Percentiles rank a stretch among this genome's conserved stretches.
phyloP scores from a whole-genome alignment of 2,888 invertebrate species.

The Erebia palarica region DNA sequence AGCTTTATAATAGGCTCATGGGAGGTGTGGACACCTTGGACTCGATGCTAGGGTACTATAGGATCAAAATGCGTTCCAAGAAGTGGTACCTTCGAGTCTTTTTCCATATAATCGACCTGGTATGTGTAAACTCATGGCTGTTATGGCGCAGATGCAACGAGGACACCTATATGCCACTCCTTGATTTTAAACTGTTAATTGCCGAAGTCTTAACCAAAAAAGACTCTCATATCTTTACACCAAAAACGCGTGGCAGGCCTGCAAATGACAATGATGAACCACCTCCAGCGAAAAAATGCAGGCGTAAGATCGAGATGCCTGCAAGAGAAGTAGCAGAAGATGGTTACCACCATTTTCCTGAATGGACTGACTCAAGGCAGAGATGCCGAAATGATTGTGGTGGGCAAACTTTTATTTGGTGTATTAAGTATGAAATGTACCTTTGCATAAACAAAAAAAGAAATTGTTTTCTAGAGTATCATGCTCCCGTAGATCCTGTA shows the following conservation, averaged over 20 bases:
- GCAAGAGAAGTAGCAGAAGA: not conserved
- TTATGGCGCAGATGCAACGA: too few species aligned
- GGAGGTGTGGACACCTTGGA: conserved; percentile 33
- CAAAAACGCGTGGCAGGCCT: not conserved
- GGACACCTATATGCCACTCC: not conserved
- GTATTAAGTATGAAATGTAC: not conserved
- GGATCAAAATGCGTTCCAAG: conserved; percentile 45
- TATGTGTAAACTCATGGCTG: conserved; percentile 35
- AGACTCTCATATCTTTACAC: not conserved
- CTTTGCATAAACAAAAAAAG: not conserved
- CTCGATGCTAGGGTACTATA: conserved; percentile 41
- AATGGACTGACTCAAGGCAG: not conserved
- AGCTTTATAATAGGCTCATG: conserved; percentile 40
- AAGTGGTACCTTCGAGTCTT: conserved; percentile 47
- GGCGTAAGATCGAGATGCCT: not conserved
- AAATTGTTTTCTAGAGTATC: not conserved
- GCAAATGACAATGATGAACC: not conserved
- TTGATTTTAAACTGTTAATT: not conserved
- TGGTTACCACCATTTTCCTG: conserved; percentile 1
- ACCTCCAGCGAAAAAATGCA: not conserved
- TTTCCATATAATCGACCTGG: conserved; percentile 45
- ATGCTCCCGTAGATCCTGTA: not conserved
- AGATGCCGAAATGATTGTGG: not conserved
- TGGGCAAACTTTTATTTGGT: not conserved
- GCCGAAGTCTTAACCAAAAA: not conserved